Evolutionary conservation across 2,113 vertebrate genomes (phyloP), one percentile per base, ranked within the genome.

Genomic region (Drymodes brunneopygia): DNA sequence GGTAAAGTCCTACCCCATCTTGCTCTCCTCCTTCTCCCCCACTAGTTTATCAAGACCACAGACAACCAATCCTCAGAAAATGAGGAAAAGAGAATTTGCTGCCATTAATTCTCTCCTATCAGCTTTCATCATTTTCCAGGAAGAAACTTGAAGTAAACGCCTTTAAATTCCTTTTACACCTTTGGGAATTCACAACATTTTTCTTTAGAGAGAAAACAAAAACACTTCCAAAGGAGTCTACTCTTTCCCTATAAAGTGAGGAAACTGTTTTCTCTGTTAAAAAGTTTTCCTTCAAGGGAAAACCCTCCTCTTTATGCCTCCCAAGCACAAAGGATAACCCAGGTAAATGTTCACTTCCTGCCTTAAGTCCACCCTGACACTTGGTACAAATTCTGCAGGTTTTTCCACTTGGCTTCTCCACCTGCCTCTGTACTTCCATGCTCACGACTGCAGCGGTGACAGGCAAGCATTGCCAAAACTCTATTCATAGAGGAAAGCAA

Each of bases 151-250:
- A 62, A 54, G 11, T 22, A 3, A 73, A 90, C 60, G 53, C n/a
- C 73, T 92, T 79, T 5, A 28, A 90, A 83, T 82, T 77, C 71
- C 71, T 75, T 80, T 58, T 12, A 40, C 51, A 40, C 51, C 42
- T 90, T 58, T 15, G 9, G 51, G 42, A 81, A 92, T 90, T 88
- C 85, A 73, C 67, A 95, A 81, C 24, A 6, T 29, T 48, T 70
- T 70, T 22, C 40, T 8, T 23, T 17, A 15, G 13, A 61, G 65
- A 73, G 40, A 61, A 88, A 83, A 73, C 3, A 51, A 38, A 66
- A 88, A 7, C 10, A 11, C 40, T 81, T 78, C 5, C 38, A 33
- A 66, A 78, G 6, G 33, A 42, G 13, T 25, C n/a, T 71, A 11
- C 20, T 23, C 23, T 29, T 57, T 72, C 29, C 74, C 45, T 65